phyloP scores from a whole-genome alignment of 92 coral and sea anemone genomes.

The Epizoanthus ramosus region DNA sequence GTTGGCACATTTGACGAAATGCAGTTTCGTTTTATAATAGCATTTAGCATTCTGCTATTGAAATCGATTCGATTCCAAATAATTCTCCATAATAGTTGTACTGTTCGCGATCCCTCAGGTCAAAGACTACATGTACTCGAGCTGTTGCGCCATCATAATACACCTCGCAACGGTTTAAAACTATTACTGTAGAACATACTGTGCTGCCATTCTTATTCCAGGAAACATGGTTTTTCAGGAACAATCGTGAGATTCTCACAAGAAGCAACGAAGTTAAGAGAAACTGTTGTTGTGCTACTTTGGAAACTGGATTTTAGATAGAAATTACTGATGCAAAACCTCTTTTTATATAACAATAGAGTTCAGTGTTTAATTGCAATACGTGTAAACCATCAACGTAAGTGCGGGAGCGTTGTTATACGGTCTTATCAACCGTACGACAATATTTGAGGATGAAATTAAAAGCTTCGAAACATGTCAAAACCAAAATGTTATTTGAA shows the following conservation, averaged over 20 bases:
- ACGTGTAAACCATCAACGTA: slow-evolving; percentile 24
- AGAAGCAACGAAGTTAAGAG: neutral
- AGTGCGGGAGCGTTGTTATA: neutral
- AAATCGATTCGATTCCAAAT: slow-evolving; percentile 7
- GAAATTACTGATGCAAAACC: slow-evolving; percentile 5
- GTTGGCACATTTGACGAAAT: neutral
- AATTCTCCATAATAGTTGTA: neutral
- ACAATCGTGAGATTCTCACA: neutral
- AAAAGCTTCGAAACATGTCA: slow-evolving; percentile 15
- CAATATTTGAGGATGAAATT: slow-evolving; percentile 6
- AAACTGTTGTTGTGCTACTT: neutral
- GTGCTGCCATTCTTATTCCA: neutral
- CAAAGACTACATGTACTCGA: too few relatives aligned
- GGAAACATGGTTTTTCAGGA: neutral
- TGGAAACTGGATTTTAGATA: slow-evolving; percentile 1
- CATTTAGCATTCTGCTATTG: neutral
- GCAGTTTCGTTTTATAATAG: too few relatives aligned
- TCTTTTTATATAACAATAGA: slow-evolving; percentile 13
- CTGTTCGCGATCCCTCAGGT: neutral
- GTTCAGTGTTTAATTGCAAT: slow-evolving; percentile 1
- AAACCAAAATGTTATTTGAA: neutral
- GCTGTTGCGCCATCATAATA: neutral
- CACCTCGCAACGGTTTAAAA: too few relatives aligned
- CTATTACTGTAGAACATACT: neutral
- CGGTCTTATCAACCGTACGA: neutral